phyloP scores from a whole-genome alignment of 1,140 invertebrate species.

The Dinoponera quadriceps region DNA sequence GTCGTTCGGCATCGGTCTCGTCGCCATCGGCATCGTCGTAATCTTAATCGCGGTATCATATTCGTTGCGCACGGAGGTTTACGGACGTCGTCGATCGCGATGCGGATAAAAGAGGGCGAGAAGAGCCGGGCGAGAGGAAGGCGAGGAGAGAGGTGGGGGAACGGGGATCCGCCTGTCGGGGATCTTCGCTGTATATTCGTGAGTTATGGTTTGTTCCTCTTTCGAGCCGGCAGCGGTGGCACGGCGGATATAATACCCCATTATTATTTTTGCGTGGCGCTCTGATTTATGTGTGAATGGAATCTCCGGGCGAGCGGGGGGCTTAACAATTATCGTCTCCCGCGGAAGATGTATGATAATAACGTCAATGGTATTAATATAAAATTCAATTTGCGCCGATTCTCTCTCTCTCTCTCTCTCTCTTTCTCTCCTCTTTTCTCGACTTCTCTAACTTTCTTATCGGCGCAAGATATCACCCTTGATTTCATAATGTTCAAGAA shows the following conservation, averaged over 20 bases:
- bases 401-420: background rate
- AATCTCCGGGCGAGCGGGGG: background rate
- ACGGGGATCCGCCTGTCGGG: slow-evolving; percentile 6
- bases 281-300: slow-evolving; percentile 50
- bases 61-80: slow-evolving; percentile 49
- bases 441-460: background rate
- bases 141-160: background rate
- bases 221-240: slow-evolving; percentile 50
- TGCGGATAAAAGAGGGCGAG: slow-evolving; percentile 20
- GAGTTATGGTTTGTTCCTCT: slow-evolving; percentile 50
- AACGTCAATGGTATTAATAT: slow-evolving; percentile 40
- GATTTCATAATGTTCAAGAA: background rate
- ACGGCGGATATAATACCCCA: slow-evolving; percentile 44
- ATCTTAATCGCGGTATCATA: slow-evolving; percentile 56
- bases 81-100: slow-evolving; percentile 46
- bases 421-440: too few relatives aligned
- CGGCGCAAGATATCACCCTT: background rate
- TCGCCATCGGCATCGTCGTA: slow-evolving; percentile 44
- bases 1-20: slow-evolving; percentile 39
- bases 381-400: slow-evolving; percentile 38
- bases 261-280: slow-evolving; percentile 46
- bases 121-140: background rate
- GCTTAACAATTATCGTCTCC: slow-evolving; percentile 38
- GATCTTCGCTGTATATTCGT: slow-evolving; percentile 23
- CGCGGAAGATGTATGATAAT: slow-evolving; percentile 32